Evolutionary conservation across 2,113 vertebrate genomes (phyloP).

Genomic region (Sigmodon hispidus): DNA sequence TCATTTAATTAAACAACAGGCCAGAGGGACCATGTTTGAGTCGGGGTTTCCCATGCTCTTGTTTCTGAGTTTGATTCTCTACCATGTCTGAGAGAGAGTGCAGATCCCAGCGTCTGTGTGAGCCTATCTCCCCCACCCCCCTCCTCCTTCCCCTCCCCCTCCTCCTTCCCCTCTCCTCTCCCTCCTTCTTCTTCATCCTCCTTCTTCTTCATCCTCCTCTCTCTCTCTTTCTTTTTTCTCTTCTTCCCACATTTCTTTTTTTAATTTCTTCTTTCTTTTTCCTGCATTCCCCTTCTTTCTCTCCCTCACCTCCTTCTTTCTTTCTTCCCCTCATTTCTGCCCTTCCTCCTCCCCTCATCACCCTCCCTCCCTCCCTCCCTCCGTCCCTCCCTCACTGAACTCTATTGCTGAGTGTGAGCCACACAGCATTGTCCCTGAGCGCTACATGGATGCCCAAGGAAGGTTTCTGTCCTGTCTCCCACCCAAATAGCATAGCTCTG

Average conservation of each 20-base stretch:
- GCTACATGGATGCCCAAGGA: background rate
- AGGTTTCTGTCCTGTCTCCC: background rate
- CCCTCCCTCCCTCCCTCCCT: background rate
- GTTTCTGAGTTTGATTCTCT: constrained; percentile 59
- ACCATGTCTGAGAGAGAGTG: background rate
- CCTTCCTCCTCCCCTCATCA: background rate
- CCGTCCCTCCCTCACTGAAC: background rate
- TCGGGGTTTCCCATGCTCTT: constrained; percentile 78
- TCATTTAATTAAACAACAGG: constrained; percentile 89
- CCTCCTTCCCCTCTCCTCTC: fast-evolving
- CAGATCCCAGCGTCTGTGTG: background rate
- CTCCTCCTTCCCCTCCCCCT: fast-evolving
- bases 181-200: fast-evolving
- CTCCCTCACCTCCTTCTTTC: background rate
- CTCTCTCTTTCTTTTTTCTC: background rate
- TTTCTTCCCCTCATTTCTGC: background rate
- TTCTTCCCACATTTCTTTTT: background rate
- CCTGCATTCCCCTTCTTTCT: background rate
- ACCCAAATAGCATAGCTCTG: background rate
- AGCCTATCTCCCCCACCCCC: fast-evolving
- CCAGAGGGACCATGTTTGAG: constrained; percentile 79
- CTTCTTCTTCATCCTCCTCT: background rate
- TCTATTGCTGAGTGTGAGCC: background rate
- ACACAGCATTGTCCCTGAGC: background rate
- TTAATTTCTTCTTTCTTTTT: background rate